Conservation (phyloP, 2,113 vertebrate genomes). For the Polypterus bichir region DNA sequence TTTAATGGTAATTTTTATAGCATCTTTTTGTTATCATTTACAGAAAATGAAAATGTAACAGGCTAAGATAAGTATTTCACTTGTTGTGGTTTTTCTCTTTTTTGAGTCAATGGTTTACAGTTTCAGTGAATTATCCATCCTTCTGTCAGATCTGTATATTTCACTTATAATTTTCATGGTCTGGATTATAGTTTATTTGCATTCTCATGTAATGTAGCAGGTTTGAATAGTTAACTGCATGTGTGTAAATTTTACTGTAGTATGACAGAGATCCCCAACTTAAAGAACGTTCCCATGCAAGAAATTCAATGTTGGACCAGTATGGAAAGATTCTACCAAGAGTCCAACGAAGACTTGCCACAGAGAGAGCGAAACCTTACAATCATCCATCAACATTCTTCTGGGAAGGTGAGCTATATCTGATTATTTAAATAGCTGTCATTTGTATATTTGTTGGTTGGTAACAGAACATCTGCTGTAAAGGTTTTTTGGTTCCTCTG, state of each 20-base stretch:
- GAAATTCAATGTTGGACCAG: conserved; percentile 78
- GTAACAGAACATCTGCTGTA: too few species aligned
- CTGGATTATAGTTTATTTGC: too few species aligned
- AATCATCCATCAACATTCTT: conserved; percentile 48
- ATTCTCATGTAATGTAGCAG: neutral
- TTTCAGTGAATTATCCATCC: neutral
- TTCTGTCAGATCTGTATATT: too few species aligned
- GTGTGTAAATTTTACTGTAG: conserved; percentile 32
- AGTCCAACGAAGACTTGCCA: conserved; percentile 76
- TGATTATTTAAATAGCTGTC: too few species aligned
- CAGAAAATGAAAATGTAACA: too few species aligned
- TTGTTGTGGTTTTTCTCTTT: too few species aligned
- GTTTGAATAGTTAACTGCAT: neutral
- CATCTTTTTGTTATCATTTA: too few species aligned
- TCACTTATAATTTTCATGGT: too few species aligned
- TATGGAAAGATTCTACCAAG: conserved; percentile 76
- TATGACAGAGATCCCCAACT: conserved; percentile 68
- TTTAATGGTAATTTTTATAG: conserved; percentile 43
- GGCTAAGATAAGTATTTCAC: neutral
- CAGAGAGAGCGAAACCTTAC: conserved; percentile 73
- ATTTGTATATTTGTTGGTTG: too few species aligned
- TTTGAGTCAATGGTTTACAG: too few species aligned
- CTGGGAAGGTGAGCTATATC: conserved; percentile 57
- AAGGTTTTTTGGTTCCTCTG: too few species aligned
- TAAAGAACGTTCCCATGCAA: conserved; percentile 65